Conservation (phyloP, 2,888 invertebrate species). For the Agrochola lota region DNA sequence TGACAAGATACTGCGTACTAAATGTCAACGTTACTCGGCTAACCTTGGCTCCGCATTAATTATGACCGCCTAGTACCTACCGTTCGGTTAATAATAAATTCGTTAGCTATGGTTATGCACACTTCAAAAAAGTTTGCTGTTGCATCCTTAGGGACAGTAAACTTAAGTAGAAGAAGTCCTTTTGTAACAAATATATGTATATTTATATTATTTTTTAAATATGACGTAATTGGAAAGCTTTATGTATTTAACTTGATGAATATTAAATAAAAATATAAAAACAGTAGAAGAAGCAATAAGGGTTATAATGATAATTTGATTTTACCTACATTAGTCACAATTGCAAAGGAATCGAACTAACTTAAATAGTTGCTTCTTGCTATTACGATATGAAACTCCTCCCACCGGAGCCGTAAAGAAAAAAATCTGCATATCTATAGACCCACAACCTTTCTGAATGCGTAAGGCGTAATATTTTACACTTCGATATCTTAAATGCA, state of each 20-base stretch:
- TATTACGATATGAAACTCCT: slow-evolving; percentile 70
- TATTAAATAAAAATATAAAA: too few relatives aligned
- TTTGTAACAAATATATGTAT: too few relatives aligned
- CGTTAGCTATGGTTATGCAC: slow-evolving; percentile 54
- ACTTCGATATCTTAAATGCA: slow-evolving; percentile 80
- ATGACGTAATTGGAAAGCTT: too few relatives aligned
- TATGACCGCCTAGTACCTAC: slow-evolving; percentile 43
- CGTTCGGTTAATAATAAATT: slow-evolving; percentile 59
- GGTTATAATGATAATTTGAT: background rate
- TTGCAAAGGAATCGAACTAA: background rate
- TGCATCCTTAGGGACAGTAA: slow-evolving; percentile 42
- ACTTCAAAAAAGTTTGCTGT: slow-evolving; percentile 57
- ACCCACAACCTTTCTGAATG: slow-evolving; percentile 70
- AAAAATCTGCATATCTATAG: slow-evolving; percentile 74
- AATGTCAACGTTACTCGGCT: slow-evolving; percentile 47
- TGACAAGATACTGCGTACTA: slow-evolving; percentile 20
- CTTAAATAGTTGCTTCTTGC: slow-evolving; percentile 61
- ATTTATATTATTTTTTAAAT: too few relatives aligned
- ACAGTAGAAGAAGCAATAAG: background rate
- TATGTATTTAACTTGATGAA: too few relatives aligned
- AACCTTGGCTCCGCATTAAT: slow-evolving; percentile 52
- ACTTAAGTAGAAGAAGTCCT: slow-evolving; percentile 14
- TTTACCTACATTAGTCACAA: background rate
- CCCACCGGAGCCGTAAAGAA: slow-evolving; percentile 76
- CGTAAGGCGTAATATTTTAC: slow-evolving; percentile 79